Evolutionary conservation across 2,888 invertebrate species (phyloP).

Genomic region (Brachylomia viminalis): DNA sequence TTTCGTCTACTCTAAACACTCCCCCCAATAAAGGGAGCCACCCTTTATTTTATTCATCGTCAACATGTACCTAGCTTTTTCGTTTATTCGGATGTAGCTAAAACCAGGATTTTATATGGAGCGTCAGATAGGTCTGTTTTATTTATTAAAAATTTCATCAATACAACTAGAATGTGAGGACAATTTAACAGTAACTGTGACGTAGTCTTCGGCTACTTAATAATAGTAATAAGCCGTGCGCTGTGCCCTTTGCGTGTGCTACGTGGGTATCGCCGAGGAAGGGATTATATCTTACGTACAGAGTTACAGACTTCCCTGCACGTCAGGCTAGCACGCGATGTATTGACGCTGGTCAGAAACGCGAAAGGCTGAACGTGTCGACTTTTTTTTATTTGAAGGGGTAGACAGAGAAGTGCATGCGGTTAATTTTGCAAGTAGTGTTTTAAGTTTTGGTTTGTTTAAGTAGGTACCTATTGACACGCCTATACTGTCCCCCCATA

Average conservation of each 20-base stretch:
- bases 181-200: not conserved
- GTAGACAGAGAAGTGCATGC: not conserved
- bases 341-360: not conserved
- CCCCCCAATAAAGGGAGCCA: too few species aligned
- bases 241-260: constrained; percentile 26
- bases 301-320: not conserved
- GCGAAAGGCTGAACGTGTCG: not conserved
- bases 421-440: not conserved
- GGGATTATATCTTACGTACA: constrained; percentile 41
- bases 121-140: not conserved
- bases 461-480: not conserved
- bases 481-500: not conserved
- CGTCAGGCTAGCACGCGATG: constrained; percentile 47
- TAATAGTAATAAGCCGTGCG: constrained; percentile 7
- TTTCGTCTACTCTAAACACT: not conserved
- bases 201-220: not conserved
- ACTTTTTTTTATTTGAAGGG: not conserved
- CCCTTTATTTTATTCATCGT: too few species aligned
- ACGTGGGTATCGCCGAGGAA: constrained; percentile 8
- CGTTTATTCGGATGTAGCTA: not conserved
- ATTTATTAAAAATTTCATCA: not conserved
- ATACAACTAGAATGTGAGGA: constrained; percentile 12
- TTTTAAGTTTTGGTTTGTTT: not conserved
- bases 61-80: not conserved
- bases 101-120: not conserved